These are phyloP conservation scores for Ips nitidus DNA, from an alignment of 1,140 invertebrate genomes.

Conservation along the genomic window DNA sequence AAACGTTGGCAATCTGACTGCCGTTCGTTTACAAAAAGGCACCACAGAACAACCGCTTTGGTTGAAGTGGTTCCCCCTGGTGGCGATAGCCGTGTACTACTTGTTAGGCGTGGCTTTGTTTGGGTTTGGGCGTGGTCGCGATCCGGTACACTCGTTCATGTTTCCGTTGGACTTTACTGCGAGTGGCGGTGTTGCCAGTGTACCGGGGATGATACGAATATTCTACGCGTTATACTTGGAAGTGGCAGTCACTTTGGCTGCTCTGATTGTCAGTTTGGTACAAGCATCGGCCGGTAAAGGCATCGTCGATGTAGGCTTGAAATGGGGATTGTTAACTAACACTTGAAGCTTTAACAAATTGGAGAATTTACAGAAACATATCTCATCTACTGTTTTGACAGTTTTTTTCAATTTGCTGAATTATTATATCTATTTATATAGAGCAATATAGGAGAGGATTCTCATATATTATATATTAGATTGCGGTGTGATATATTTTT, in stretches of 20 bases:
- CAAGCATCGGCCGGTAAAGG: slow-evolving; percentile 60
- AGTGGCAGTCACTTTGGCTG: slow-evolving; percentile 64
- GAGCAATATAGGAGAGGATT: too few species aligned
- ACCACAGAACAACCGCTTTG: slow-evolving; percentile 47
- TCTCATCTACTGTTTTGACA: too few species aligned
- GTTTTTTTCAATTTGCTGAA: too few species aligned
- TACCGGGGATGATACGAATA: slow-evolving; percentile 60
- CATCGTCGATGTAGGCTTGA: slow-evolving; percentile 59
- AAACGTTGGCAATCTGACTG: slow-evolving; percentile 62
- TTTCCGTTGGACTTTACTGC: slow-evolving; percentile 72
- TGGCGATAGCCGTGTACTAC: slow-evolving; percentile 59
- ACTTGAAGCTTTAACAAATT: slow-evolving; percentile 44
- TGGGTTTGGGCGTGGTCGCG: slow-evolving; percentile 58
- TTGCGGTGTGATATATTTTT: too few species aligned
- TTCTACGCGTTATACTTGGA: slow-evolving; percentile 69
- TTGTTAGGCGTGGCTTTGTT: slow-evolving; percentile 61
- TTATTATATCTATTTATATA: too few species aligned
- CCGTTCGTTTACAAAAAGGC: slow-evolving; percentile 56
- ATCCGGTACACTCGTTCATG: slow-evolving; percentile 59
- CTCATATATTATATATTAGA: too few species aligned
- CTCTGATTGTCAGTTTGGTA: slow-evolving; percentile 60
- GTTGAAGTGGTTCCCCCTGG: slow-evolving; percentile 54
- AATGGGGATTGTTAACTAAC: slow-evolving; percentile 57
- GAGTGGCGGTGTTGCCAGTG: slow-evolving; percentile 64
- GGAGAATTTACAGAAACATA: too few species aligned